Evolutionary conservation across 2,797 vertebrate genomes (phyloP).

Genomic region (Hydrophis major): DNA sequence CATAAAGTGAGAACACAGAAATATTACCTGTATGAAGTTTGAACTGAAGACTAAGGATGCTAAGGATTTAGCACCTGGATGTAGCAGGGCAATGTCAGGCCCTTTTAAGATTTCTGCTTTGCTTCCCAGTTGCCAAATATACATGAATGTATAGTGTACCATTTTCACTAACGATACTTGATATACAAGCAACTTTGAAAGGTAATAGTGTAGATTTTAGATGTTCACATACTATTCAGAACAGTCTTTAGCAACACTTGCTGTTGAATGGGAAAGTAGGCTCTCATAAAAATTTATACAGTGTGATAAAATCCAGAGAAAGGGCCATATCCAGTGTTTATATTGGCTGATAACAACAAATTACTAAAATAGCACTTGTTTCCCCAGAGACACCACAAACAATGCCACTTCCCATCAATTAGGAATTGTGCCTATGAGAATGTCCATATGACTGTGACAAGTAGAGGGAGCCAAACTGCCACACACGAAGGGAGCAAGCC

Average conservation of each 20-base stretch:
- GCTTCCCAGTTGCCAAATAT: not conserved
- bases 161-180: not conserved
- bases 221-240: not conserved
- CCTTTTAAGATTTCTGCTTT: not conserved
- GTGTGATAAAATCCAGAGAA: not conserved
- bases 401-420: not conserved
- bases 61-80: not conserved
- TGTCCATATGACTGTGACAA: not conserved
- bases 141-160: not conserved
- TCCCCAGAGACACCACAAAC: not conserved
- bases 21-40: not conserved
- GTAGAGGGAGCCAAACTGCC: not conserved
- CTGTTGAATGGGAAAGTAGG: not conserved
- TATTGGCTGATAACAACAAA: not conserved
- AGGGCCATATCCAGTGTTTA: not conserved
- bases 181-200: not conserved
- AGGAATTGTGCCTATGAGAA: not conserved
- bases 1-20: not conserved
- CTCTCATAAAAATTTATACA: not conserved
- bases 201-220: not conserved
- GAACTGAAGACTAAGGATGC: not conserved
- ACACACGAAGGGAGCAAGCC: not conserved
- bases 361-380: not conserved
- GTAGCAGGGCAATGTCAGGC: not conserved
- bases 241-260: not conserved